These are phyloP conservation scores for Andricus curvator DNA, from an alignment of 2,888 invertebrate species.

Conservation along the genomic window DNA sequence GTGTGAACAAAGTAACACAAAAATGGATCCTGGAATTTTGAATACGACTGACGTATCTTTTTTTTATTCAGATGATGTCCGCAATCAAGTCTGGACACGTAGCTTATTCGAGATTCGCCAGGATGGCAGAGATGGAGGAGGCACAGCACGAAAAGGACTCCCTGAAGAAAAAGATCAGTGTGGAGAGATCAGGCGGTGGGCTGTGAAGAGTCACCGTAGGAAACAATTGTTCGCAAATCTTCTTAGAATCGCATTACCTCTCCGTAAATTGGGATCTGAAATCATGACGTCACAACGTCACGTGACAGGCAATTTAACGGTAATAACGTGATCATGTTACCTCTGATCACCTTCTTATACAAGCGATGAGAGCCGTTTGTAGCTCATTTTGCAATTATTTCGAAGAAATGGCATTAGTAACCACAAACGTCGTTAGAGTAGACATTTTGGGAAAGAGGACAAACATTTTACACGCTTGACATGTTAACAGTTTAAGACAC, in stretches of 20 bases:
- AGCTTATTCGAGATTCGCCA: slow-evolving; percentile 96
- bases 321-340: too few species aligned
- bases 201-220: slow-evolving; percentile 81
- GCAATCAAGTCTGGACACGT: slow-evolving; percentile 98
- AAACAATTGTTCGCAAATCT: slow-evolving; percentile 4
- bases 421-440: too few species aligned
- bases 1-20: background rate
- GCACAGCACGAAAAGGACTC: slow-evolving; percentile 88
- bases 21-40: background rate
- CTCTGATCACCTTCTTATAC: too few species aligned
- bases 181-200: slow-evolving; percentile 97
- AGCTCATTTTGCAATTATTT: too few species aligned
- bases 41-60: background rate
- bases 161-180: slow-evolving; percentile 88
- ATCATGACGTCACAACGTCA: too few species aligned
- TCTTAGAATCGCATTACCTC: slow-evolving; percentile 29
- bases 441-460: too few species aligned
- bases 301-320: too few species aligned
- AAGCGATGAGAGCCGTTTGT: too few species aligned
- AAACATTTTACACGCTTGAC: too few species aligned
- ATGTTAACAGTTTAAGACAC: too few species aligned
- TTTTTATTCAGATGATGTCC: slow-evolving; percentile 93
- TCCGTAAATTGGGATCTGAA: slow-evolving; percentile 9
- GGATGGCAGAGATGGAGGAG: slow-evolving; percentile 95
- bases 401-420: too few species aligned